phyloP scores from a whole-genome alignment of 2,113 vertebrate genomes.

The Origma solitaria region DNA sequence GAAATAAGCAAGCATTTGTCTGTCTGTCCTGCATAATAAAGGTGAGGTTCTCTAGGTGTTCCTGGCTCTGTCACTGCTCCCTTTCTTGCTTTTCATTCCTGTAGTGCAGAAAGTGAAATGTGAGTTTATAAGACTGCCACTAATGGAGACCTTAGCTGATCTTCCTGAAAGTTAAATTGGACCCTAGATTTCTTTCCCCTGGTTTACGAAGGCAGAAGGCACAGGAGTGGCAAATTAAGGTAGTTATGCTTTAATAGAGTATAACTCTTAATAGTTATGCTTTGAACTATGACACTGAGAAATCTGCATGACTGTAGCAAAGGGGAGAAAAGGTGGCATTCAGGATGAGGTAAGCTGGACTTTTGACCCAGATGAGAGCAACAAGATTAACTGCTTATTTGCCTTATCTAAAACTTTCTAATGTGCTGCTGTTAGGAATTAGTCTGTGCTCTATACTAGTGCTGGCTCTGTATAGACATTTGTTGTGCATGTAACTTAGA shows the following conservation, averaged over 20 bases:
- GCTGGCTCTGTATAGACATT: not conserved
- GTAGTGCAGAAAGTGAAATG: not conserved
- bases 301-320: not conserved
- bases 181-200: not conserved
- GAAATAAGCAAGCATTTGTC: not conserved
- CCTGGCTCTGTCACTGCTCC: not conserved
- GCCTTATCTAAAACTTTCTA: not conserved
- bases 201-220: not conserved
- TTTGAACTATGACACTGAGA: not conserved
- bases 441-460: not conserved
- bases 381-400: not conserved
- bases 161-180: not conserved
- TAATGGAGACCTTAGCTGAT: not conserved
- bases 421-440: not conserved
- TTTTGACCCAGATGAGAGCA: not conserved
- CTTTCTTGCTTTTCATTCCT: not conserved
- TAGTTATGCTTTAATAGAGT: not conserved
- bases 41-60: not conserved
- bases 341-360: not conserved
- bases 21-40: not conserved
- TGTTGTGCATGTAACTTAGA: not conserved
- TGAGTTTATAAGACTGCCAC: not conserved
- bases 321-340: not conserved
- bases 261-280: no score
- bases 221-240: not conserved